These are phyloP conservation scores for Limnothrissa miodon DNA, from an alignment of 2,113 vertebrate species.

Conservation along the genomic window DNA sequence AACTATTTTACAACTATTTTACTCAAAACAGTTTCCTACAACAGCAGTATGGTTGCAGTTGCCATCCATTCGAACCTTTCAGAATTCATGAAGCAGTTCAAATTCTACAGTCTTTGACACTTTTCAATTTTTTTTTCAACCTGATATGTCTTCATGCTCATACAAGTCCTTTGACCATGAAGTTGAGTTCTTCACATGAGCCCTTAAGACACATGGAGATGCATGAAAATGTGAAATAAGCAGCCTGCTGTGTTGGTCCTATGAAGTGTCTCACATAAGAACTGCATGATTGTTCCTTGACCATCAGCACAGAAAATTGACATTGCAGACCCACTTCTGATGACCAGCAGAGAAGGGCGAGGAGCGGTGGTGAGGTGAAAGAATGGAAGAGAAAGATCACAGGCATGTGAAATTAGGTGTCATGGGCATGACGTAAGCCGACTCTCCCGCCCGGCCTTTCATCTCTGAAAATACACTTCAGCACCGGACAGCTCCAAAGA, in stretches of 20 bases:
- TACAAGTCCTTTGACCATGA: neutral
- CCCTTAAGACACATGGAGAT: neutral
- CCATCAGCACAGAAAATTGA: neutral
- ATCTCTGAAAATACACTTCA: constrained; percentile 30
- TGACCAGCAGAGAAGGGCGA: neutral
- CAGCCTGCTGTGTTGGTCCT: neutral
- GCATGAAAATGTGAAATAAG: neutral
- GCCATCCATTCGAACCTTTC: neutral
- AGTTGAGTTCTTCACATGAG: neutral
- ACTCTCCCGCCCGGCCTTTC: constrained; percentile 33
- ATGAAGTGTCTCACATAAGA: neutral
- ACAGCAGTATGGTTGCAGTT: neutral
- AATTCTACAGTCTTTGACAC: neutral
- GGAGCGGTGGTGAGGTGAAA: neutral
- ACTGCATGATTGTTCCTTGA: neutral
- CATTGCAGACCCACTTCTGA: neutral
- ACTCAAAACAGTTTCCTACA: neutral
- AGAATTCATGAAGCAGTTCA: neutral
- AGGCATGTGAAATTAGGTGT: constrained; percentile 15
- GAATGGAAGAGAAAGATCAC: constrained; percentile 11
- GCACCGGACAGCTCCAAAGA: constrained; percentile 37
- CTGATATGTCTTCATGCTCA: neutral
- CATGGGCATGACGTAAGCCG: neutral
- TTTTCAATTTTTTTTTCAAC: neutral
- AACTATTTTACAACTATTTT: neutral